Conservation (phyloP, 92 coral and sea anemone species). For the Galaxea fascicularis region DNA sequence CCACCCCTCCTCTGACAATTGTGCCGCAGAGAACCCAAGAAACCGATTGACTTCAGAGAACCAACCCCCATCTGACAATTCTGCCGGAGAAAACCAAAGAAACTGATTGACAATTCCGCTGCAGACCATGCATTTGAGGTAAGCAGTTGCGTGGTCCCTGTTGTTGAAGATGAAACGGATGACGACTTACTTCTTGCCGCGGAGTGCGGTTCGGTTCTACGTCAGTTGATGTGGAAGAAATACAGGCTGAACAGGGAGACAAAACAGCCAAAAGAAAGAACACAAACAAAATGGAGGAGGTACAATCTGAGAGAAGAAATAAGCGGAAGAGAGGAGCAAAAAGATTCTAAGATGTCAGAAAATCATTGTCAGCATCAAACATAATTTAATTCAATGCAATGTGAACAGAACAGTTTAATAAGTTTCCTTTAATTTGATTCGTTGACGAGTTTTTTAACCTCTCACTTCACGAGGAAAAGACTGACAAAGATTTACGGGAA, state of each 20-base stretch:
- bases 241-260: conserved; percentile 1
- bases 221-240: conserved; percentile 12
- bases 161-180: conserved; percentile 21
- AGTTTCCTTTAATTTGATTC: too few relatives aligned
- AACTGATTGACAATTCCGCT: not conserved
- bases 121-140: conserved; percentile 20
- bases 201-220: not conserved
- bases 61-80: conserved; percentile 20
- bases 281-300: not conserved
- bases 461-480: too few relatives aligned
- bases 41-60: conserved; percentile 11
- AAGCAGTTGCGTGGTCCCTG: conserved; percentile 21
- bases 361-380: not conserved
- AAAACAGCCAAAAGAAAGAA: conserved; percentile 13
- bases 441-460: too few relatives aligned
- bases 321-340: conserved; percentile 13
- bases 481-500: too few relatives aligned
- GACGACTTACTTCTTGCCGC: conserved; percentile 10
- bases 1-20: conserved; percentile 9
- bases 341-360: not conserved
- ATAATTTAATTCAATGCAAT: conserved; percentile 8
- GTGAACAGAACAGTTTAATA: conserved; percentile 1
- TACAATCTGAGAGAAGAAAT: not conserved
- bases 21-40: not conserved
- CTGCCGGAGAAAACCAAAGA: conserved; percentile 12